Evolutionary conservation across 2,888 invertebrate genomes (phyloP).

Genomic region (Nezara viridula): DNA sequence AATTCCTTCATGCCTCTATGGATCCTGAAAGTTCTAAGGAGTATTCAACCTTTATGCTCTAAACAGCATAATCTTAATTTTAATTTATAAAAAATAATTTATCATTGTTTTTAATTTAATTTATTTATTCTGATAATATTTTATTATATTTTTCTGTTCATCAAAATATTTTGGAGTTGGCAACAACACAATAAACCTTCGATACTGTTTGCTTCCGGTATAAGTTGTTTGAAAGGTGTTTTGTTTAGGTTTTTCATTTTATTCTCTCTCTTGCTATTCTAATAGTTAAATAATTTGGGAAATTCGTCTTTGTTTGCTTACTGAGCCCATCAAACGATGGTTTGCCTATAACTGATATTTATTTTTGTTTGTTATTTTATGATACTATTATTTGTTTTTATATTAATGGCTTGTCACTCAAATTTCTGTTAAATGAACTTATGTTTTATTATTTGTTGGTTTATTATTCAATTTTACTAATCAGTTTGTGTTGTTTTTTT

Average conservation of each 20-base stretch:
- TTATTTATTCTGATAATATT: too few relatives aligned
- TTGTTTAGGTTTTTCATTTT: background rate
- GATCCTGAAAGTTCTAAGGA: background rate
- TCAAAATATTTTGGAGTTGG: background rate
- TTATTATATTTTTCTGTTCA: background rate
- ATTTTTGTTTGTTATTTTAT: background rate
- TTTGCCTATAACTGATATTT: background rate
- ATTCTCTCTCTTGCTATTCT: background rate
- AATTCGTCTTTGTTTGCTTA: background rate
- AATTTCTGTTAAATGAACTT: background rate
- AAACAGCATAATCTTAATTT: background rate
- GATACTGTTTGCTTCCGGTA: background rate
- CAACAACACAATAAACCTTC: background rate
- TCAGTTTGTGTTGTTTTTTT: background rate
- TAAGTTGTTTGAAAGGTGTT: background rate
- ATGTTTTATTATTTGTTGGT: background rate
- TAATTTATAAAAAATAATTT: background rate
- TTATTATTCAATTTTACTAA: background rate
- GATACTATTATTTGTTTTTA: background rate
- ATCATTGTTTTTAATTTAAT: too few relatives aligned
- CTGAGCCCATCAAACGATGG: background rate
- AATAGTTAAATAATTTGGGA: background rate
- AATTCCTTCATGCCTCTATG: background rate
- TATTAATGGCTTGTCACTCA: background rate
- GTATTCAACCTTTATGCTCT: background rate